phyloP scores from a whole-genome alignment of 2,797 vertebrate species.

The Vireo griseus region DNA sequence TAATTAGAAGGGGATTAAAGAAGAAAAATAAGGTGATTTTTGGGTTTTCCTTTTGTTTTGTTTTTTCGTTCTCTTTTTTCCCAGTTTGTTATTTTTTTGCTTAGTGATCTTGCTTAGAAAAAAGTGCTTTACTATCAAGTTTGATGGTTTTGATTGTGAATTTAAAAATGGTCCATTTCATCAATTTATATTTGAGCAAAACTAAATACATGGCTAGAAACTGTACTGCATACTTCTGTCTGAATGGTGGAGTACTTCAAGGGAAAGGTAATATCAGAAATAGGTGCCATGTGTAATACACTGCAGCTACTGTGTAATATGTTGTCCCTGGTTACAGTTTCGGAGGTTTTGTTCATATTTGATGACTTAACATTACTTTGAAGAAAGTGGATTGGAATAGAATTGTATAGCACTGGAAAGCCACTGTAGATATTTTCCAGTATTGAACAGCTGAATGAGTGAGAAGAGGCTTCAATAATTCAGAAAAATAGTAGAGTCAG shows the following conservation, averaged over 20 bases:
- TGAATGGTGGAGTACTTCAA: not conserved
- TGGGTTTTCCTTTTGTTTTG: not conserved
- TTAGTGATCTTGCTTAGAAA: not conserved
- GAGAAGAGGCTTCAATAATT: not conserved
- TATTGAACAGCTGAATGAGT: not conserved
- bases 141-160: not conserved
- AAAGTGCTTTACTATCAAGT: not conserved
- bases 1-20: conserved; percentile 4
- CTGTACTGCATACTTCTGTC: not conserved
- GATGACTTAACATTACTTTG: not conserved
- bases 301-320: not conserved
- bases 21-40: not conserved
- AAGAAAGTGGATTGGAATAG: not conserved
- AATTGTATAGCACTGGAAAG: not conserved
- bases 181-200: not conserved
- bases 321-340: not conserved
- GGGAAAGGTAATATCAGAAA: not conserved
- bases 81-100: not conserved
- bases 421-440: not conserved
- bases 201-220: not conserved
- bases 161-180: not conserved
- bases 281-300: not conserved
- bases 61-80: not conserved
- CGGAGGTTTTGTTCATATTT: not conserved
- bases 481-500: not conserved